phyloP scores from a whole-genome alignment of 2,113 vertebrate genomes.

The Elanus axillaris region DNA sequence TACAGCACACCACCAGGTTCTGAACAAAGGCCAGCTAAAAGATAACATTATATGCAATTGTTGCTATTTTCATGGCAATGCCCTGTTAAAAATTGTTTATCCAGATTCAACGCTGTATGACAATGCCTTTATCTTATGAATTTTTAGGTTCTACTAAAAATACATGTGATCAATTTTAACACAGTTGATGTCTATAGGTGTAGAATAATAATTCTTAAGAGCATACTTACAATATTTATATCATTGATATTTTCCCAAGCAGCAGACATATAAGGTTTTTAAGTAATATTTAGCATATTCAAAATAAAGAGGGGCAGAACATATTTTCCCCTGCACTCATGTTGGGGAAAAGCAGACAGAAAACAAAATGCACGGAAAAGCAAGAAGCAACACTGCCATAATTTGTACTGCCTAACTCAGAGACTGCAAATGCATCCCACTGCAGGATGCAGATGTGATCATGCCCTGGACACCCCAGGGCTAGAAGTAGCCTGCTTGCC shows the following conservation, averaged over 20 bases:
- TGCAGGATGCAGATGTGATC: accelerated
- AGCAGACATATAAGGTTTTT: neutral
- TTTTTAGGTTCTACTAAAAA: neutral
- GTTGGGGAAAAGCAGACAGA: neutral
- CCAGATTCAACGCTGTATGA: neutral
- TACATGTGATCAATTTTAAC: neutral
- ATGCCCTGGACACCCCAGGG: too few species aligned
- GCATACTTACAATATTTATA: neutral
- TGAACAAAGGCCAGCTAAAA: neutral
- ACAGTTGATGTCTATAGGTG: neutral
- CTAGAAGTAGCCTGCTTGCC: neutral
- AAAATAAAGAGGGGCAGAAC: neutral
- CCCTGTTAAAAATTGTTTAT: neutral
- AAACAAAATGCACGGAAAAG: accelerated
- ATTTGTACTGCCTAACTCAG: neutral
- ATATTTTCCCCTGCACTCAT: neutral
- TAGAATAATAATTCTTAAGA: neutral
- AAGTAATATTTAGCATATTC: neutral
- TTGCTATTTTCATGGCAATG: neutral
- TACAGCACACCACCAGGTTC: neutral
- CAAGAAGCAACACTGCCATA: neutral
- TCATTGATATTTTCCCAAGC: neutral
- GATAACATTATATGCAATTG: neutral
- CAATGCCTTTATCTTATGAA: neutral
- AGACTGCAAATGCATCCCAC: accelerated